A percentile compares a stretch with the other conserved stretches of the same genome.
Conservation (phyloP, 2,113 vertebrate genomes). For the Salvelinus namaycush region DNA sequence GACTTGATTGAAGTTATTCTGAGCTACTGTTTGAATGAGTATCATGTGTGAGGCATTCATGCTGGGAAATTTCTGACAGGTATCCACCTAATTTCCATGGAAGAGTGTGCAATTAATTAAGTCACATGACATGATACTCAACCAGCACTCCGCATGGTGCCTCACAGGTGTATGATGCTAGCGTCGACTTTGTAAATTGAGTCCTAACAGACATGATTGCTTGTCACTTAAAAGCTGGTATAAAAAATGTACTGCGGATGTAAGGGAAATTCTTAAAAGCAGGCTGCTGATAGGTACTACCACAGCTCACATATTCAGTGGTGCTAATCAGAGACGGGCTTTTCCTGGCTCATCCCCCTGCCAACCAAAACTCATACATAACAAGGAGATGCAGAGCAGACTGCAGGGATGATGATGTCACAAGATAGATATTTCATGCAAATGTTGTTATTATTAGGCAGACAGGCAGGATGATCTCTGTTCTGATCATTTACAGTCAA, state of each 20-base stretch:
- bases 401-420: slow-evolving; percentile 13
- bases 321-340: slow-evolving; percentile 9
- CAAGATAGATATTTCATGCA: slow-evolving; percentile 33
- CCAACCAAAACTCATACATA: too few species aligned
- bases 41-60: too few species aligned
- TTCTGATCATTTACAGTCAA: too few species aligned
- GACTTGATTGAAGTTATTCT: too few species aligned
- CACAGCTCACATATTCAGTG: not conserved
- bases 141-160: not conserved
- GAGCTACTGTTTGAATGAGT: too few species aligned
- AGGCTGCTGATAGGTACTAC: not conserved
- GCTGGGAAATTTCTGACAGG: too few species aligned
- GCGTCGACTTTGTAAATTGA: not conserved
- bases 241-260: slow-evolving; percentile 15
- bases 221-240: slow-evolving; percentile 4
- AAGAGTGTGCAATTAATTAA: too few species aligned
- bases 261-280: not conserved
- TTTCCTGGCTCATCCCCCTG: not conserved
- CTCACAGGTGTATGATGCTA: not conserved
- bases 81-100: too few species aligned
- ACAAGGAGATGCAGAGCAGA: not conserved
- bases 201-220: not conserved
- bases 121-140: too few species aligned
- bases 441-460: slow-evolving; percentile 33
- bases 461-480: too few species aligned